Conservation (phyloP, 1,140 invertebrate genomes). For the Drosophila quadrilineata region DNA sequence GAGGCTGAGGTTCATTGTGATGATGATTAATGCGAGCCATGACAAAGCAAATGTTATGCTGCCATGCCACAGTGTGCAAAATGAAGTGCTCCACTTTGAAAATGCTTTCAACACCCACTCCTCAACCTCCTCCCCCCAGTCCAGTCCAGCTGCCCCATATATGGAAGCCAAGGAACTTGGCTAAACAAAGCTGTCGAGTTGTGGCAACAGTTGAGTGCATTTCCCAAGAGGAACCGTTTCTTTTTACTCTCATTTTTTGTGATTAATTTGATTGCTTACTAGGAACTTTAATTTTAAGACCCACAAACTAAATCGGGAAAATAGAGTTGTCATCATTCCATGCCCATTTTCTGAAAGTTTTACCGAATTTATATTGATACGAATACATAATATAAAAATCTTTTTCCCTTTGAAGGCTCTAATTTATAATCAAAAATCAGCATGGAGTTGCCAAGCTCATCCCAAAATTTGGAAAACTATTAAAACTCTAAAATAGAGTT, state of each 20-base stretch:
- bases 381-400: too few relatives aligned
- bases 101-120: conserved; percentile 7
- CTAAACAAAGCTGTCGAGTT: conserved; percentile 6
- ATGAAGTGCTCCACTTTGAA: conserved; percentile 36
- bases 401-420: too few relatives aligned
- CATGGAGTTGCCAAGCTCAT: neutral
- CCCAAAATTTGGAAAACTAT: neutral
- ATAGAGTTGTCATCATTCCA: too few relatives aligned
- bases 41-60: conserved; percentile 72
- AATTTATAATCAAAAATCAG: too few relatives aligned
- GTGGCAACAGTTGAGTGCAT: conserved; percentile 29
- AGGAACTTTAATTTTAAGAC: conserved; percentile 15
- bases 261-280: conserved; percentile 56
- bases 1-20: conserved; percentile 36
- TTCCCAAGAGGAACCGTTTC: conserved; percentile 17
- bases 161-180: conserved; percentile 5
- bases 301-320: neutral
- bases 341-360: too few relatives aligned
- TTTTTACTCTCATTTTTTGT: too few relatives aligned
- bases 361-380: too few relatives aligned
- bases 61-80: conserved; percentile 34
- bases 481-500: neutral
- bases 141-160: neutral
- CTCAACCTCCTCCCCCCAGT: neutral
- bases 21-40: conserved; percentile 72